Conservation (phyloP, 2,113 vertebrate species). For the Rostratula benghalensis region DNA sequence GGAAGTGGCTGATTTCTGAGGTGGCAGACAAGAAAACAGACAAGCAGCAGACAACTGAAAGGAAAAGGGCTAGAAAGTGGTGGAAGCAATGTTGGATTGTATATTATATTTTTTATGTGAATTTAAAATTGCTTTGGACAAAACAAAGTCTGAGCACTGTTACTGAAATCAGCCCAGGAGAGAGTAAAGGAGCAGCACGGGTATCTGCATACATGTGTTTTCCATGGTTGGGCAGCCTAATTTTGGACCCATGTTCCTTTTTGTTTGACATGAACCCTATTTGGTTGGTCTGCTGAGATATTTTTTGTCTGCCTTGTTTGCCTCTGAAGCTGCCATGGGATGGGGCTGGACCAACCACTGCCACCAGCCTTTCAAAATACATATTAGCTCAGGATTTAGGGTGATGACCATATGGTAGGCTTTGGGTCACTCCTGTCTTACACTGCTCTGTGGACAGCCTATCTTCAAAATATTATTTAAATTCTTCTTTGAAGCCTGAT, state of each 20-base stretch:
- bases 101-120: neutral
- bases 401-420: neutral
- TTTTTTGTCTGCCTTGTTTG: neutral
- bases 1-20: neutral
- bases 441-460: neutral
- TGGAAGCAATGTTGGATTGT: neutral
- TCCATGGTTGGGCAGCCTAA: neutral
- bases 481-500: neutral
- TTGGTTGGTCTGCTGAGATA: neutral
- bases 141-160: neutral
- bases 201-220: neutral
- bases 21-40: neutral
- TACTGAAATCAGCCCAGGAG: neutral
- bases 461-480: neutral
- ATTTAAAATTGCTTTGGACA: neutral
- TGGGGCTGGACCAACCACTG: neutral
- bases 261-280: neutral
- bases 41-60: neutral
- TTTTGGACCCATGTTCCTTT: neutral
- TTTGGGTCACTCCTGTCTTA: neutral
- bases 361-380: neutral
- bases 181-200: neutral
- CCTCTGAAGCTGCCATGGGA: neutral
- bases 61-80: neutral
- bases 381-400: neutral